These are phyloP conservation scores for Rutilus rutilus DNA, from an alignment of 2,113 vertebrate genomes.

Conservation along the genomic window DNA sequence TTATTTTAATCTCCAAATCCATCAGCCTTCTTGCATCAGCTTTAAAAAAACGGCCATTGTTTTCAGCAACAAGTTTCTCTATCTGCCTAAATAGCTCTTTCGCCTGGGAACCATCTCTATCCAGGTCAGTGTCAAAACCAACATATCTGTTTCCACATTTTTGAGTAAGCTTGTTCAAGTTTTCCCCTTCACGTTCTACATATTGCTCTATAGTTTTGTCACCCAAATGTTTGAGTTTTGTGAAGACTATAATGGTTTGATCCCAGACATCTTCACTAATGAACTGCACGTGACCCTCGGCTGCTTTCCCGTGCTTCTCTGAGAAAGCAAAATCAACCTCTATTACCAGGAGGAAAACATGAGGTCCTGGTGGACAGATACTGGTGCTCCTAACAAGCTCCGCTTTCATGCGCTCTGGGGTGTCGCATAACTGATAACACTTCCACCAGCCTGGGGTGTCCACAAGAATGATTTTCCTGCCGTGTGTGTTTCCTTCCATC, in stretches of 20 bases:
- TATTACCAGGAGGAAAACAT: background rate
- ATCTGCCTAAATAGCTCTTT: background rate
- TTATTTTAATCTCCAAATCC: background rate
- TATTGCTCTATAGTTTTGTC: background rate
- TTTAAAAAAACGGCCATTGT: background rate
- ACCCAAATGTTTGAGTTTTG: background rate
- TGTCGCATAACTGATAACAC: background rate
- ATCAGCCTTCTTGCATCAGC: background rate
- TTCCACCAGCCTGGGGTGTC: background rate
- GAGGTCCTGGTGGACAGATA: background rate
- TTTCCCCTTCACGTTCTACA: background rate
- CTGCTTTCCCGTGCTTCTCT: background rate
- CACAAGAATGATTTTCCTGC: background rate
- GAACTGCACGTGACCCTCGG: background rate
- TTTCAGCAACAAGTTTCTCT: background rate
- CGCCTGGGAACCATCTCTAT: background rate
- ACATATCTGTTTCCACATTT: slow-evolving; percentile 9
- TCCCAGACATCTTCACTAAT: background rate
- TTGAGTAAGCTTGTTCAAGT: background rate
- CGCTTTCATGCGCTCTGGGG: background rate
- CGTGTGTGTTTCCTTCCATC: background rate
- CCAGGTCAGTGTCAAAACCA: background rate
- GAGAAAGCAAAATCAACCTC: background rate
- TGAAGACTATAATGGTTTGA: background rate
- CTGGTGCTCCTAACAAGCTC: background rate